Evolutionary conservation across 2,797 vertebrate species (phyloP), one percentile per base, ranked within the genome.

Genomic region (Sarcophilus harrisii): DNA sequence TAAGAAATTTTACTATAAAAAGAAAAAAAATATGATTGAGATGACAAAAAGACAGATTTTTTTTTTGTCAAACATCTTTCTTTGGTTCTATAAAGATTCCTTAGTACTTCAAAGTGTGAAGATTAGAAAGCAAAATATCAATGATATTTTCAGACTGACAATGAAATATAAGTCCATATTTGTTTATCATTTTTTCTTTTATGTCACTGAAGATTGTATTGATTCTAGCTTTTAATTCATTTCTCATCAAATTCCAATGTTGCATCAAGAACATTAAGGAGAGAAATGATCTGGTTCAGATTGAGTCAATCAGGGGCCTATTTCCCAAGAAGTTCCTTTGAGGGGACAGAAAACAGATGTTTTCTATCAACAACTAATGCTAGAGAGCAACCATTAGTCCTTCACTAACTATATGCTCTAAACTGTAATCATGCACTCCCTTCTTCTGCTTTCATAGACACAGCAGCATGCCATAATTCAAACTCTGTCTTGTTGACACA

Each of bases 401-500:
- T 97, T 97, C 95, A 91, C 96, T 98, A 98, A 98, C 97, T 98
- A 96, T 98, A 98, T 95, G 96, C 95, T 98, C 96, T 96, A 97
- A 98, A 96, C 96, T 87, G 49, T 98, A 98, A 98, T 98, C 97
- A 97, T 97, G 97, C 94, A 97, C 98, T 98, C 98, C 98, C 97
- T 97, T 98, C 96, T 98, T 97, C 97, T 97, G 96, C 98, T 98
- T 98, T 98, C 98, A 96, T 13, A 98, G 97, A 97, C 96, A 96
- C 91, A 97, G 98, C 97, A 98, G 96, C 97, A 93, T 98, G 97
- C 93, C 98, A 98, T 98, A 98, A 98, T 98, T 98, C 98, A 98
- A 97, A 98, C 94, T 97, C 98, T 96, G 96, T 96, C 97, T 97
- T 98, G 98, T 99, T 98, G 98, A 98, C 98, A 98, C 98, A 98